A percentile compares a stretch with the other conserved stretches of the same genome.
These are phyloP conservation scores for Eristalis tenax DNA, from an alignment of 2,888 invertebrate genomes.

Conservation along the genomic window DNA sequence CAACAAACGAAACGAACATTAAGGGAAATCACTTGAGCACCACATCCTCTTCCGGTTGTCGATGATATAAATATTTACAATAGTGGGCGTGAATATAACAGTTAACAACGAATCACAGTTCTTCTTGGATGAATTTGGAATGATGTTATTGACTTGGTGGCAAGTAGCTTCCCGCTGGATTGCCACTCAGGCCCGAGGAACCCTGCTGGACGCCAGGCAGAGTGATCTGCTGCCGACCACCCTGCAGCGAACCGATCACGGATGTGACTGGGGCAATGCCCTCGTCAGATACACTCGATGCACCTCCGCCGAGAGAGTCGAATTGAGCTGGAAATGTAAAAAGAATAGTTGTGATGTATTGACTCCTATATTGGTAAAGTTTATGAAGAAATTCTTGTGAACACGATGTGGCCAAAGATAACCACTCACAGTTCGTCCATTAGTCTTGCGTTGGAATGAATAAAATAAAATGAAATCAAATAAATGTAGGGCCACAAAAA, in stretches of 20 bases:
- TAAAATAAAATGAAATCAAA: too few species aligned
- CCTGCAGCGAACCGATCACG: conserved; percentile 78
- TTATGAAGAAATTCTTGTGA: too few species aligned
- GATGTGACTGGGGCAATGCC: conserved; percentile 79
- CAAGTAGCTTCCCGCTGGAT: conserved; percentile 22
- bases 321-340: conserved; percentile 78
- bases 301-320: conserved; percentile 80
- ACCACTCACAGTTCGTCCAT: too few species aligned
- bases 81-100: conserved; percentile 29
- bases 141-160: conserved; percentile 40
- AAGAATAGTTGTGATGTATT: background rate
- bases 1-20: conserved; percentile 23
- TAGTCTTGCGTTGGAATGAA: too few species aligned
- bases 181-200: background rate
- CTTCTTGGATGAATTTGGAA: background rate
- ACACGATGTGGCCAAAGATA: too few species aligned
- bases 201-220: conserved; percentile 22
- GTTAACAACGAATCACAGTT: conserved; percentile 61
- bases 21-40: background rate
- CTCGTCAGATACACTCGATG: conserved; percentile 79
- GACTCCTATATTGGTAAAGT: too few species aligned
- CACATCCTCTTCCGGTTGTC: conserved; percentile 15
- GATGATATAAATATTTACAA: conserved; percentile 53
- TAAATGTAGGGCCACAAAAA: too few species aligned
- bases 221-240: conserved; percentile 50